Percentiles rank a stretch among this genome's conserved stretches.
Conservation (phyloP, 2,113 vertebrate species). For the Percina caprodes region DNA sequence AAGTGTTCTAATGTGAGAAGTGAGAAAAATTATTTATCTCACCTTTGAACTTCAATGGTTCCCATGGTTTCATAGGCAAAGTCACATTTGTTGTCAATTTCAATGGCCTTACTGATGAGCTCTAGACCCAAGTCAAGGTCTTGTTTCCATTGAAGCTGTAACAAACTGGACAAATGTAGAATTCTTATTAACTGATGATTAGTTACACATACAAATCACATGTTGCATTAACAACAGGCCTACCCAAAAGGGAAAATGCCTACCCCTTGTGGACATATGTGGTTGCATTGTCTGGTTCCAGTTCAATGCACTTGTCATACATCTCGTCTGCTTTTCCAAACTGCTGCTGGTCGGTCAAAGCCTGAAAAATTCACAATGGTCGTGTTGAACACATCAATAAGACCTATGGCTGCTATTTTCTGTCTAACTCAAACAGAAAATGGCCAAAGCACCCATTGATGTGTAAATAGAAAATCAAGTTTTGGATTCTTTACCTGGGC, state of each 20-base stretch:
- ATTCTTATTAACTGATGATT: background rate
- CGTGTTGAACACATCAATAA: no score
- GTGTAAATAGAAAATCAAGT: background rate
- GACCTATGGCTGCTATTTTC: background rate
- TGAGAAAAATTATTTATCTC: slow-evolving; percentile 40
- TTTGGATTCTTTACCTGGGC: slow-evolving; percentile 89
- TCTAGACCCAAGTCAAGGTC: slow-evolving; percentile 96
- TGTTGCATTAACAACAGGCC: background rate
- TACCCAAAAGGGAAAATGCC: slow-evolving; percentile 22
- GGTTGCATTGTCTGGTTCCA: slow-evolving; percentile 98
- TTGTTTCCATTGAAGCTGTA: slow-evolving; percentile 99
- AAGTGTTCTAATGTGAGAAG: fast-evolving
- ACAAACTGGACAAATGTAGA: slow-evolving; percentile 84
- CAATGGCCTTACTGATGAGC: slow-evolving; percentile 98
- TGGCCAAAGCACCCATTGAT: background rate
- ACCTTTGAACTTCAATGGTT: slow-evolving; percentile 99
- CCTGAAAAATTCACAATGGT: slow-evolving; percentile 78
- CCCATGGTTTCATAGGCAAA: slow-evolving; percentile 99
- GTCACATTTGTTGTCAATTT: slow-evolving; percentile 99
- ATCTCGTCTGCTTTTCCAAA: slow-evolving; percentile 99
- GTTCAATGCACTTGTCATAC: slow-evolving; percentile 98
- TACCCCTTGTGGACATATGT: slow-evolving; percentile 99
- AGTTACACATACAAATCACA: background rate
- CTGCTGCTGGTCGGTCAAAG: slow-evolving; percentile 98
- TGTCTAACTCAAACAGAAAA: background rate